Evolutionary conservation across 2,888 invertebrate genomes (phyloP).

Genomic region (Calameuta filiformis): DNA sequence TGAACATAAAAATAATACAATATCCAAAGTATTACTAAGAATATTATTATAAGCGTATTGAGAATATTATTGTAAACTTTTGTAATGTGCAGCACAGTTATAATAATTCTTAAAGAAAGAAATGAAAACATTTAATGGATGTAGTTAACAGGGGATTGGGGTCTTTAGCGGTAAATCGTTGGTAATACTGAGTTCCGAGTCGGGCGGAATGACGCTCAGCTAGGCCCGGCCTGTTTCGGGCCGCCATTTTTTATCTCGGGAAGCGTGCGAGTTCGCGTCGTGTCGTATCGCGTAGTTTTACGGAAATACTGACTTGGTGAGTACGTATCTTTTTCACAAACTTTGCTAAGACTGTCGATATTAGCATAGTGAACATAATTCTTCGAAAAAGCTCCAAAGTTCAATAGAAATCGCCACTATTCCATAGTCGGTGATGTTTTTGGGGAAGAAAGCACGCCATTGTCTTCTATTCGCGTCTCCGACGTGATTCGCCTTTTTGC

Average conservation of each 20-base stretch:
- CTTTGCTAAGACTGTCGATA: not conserved
- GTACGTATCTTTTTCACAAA: constrained; percentile 24
- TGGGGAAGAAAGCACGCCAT: constrained; percentile 31
- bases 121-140: not conserved
- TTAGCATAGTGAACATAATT: constrained; percentile 3
- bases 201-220: constrained; percentile 41
- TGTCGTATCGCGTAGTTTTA: constrained; percentile 48
- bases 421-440: not conserved
- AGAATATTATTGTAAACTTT: not conserved
- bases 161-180: not conserved
- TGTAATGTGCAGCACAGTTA: not conserved
- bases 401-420: constrained; percentile 13
- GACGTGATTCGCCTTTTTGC: constrained; percentile 1
- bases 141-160: not conserved
- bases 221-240: constrained; percentile 46
- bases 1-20: not conserved
- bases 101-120: not conserved
- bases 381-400: constrained; percentile 1
- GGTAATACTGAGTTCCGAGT: not conserved
- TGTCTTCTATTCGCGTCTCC: constrained; percentile 23
- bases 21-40: not conserved
- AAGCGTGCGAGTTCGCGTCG: constrained; percentile 51
- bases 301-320: constrained; percentile 54
- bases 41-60: not conserved
- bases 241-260: constrained; percentile 53